Evolutionary conservation across 92 coral and sea anemone species (phyloP).

Genomic region (Phymanthus crucifer): DNA sequence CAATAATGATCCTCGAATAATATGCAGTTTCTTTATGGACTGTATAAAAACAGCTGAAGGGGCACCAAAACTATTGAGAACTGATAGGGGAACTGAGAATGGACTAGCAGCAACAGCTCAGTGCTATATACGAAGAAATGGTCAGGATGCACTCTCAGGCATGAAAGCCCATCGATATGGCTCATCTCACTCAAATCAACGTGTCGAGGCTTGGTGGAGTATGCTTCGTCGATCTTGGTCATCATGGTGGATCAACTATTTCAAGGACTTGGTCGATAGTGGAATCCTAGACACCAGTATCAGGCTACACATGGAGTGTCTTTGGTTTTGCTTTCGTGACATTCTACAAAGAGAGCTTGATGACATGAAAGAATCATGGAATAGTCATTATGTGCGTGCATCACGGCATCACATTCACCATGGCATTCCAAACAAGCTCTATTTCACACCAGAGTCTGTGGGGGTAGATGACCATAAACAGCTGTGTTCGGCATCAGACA

Average conservation of each 20-base stretch:
- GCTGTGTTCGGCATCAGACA: constrained; percentile 24
- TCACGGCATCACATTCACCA: constrained; percentile 42
- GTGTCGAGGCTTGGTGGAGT: constrained; percentile 56
- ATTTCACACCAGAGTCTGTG: constrained; percentile 49
- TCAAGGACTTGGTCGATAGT: constrained; percentile 27
- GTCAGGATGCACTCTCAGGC: constrained; percentile 29
- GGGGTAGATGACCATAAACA: constrained; percentile 41
- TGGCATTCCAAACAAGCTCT: constrained; percentile 57
- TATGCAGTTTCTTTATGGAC: constrained; percentile 36
- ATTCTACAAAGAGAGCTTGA: constrained; percentile 46
- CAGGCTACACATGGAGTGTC: constrained; percentile 52
- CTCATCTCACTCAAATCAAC: constrained; percentile 50
- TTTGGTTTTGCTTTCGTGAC: constrained; percentile 53
- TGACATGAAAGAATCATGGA: constrained; percentile 48
- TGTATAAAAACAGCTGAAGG: constrained; percentile 31
- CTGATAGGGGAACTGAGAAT: constrained; percentile 59
- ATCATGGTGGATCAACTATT: constrained; percentile 51
- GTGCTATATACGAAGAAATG: constrained; percentile 34
- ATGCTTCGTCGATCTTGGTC: constrained; percentile 37
- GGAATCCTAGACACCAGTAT: constrained; percentile 45
- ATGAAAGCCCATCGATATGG: constrained; percentile 40
- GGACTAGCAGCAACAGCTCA: constrained; percentile 38
- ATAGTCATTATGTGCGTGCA: constrained; percentile 39
- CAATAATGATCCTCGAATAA: constrained; percentile 41
- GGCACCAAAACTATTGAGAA: constrained; percentile 34